Evolutionary conservation across 2,888 invertebrate species (phyloP), one percentile per base, ranked within the genome.

Genomic region (Dynastes maya): DNA sequence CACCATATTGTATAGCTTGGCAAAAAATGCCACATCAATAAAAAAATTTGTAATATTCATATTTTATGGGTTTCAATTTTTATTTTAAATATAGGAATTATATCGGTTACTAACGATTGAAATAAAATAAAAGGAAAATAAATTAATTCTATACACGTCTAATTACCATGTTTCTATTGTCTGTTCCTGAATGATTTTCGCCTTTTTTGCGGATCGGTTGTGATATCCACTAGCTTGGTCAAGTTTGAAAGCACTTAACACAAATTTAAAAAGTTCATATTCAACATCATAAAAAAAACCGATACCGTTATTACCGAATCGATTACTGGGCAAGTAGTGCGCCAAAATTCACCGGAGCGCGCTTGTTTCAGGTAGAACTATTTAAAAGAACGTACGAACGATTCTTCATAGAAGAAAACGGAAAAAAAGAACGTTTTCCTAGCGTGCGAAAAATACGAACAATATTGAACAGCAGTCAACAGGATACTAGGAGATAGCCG

Each of bases 401-500:
- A 29, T 61, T 27, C 13, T 45, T 61, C 72, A 58, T 5, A 61
- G n/a, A 71, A 58, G 16, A 16, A 71, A 55, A 16, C 22, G 5
- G 32, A 37, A 3, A 45, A 49, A 13, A 61, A 61, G 40, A 27
- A 40, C 27, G 58, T 37, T 37, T 58, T 61, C 29, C 9, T 27
- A 61, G 22, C 32, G 63, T 61, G 55, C 71, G 58, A 74, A 74
- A 67, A 55, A 76, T 70, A 51, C 32, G 61, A 63, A 79, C 79
- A 72, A 74, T 79, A 79, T 79, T 67, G 72, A 55, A 72, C 71
- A 29, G 51, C 71, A 71, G 67, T 67, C 77, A 61, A 65, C 79
- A 75, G 67, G 37, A 77, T 61, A 77, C 79, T 79, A 76, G 58
- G 61, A 74, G 49, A 74, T 64, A 77, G 65, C 79, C 79, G 79